Percentiles rank a stretch among this genome's conserved stretches.
These are phyloP conservation scores for Sarcophaga caerulescens DNA, from an alignment of 2,888 invertebrate species.

Conservation along the genomic window DNA sequence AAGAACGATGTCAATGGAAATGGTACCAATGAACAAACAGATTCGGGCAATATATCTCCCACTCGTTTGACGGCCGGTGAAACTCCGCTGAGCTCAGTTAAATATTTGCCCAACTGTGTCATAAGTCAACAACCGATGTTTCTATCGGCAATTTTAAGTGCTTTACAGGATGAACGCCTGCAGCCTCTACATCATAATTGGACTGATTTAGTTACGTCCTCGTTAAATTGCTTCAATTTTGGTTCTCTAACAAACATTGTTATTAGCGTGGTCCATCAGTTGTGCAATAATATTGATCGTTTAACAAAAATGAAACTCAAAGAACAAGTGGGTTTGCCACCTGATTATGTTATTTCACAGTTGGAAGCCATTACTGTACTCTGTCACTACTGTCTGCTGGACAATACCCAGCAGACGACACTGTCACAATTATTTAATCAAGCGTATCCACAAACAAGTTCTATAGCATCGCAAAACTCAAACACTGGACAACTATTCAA, in stretches of 20 bases:
- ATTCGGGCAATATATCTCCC: constrained; percentile 77
- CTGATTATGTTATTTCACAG: constrained; percentile 90
- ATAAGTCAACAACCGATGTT: constrained; percentile 93
- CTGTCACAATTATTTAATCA: constrained; percentile 83
- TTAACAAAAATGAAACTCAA: constrained; percentile 80
- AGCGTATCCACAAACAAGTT: constrained; percentile 82
- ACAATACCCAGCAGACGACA: constrained; percentile 83
- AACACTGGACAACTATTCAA: constrained; percentile 89
- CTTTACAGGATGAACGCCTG: constrained; percentile 87
- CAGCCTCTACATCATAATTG: constrained; percentile 90
- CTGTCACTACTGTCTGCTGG: constrained; percentile 89
- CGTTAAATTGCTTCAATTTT: constrained; percentile 90
- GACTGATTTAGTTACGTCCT: constrained; percentile 90
- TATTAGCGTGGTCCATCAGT: constrained; percentile 89
- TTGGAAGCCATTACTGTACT: constrained; percentile 89
- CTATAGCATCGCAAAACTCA: constrained; percentile 82
- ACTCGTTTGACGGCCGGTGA: constrained; percentile 74
- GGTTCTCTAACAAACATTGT: constrained; percentile 88
- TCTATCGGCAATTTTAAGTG: constrained; percentile 88
- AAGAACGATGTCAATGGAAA: constrained; percentile 80
- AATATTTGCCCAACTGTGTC: constrained; percentile 85
- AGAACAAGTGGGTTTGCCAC: constrained; percentile 82
- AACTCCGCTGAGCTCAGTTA: constrained; percentile 80
- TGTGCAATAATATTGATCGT: constrained; percentile 87
- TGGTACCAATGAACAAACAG: constrained; percentile 74